Conservation (phyloP, 2,888 invertebrate genomes). For the Alsophila aescularia region DNA sequence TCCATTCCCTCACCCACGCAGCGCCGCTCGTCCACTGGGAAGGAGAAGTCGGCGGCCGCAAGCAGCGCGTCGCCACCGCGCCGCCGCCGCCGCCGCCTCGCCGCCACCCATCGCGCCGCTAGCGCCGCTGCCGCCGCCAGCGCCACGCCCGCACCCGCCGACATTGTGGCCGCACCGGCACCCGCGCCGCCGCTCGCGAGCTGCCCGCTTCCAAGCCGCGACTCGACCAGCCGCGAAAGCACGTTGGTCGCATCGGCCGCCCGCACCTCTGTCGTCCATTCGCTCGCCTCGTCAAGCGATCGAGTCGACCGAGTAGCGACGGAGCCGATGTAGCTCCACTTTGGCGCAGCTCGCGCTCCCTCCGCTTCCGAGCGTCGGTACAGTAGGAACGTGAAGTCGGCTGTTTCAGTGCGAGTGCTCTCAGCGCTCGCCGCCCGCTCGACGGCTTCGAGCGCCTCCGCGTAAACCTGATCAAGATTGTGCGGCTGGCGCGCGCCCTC, state of each 20-base stretch:
- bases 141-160: slow-evolving; percentile 29
- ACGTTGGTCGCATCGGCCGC: slow-evolving; percentile 40
- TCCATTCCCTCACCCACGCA: slow-evolving; percentile 89
- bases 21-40: slow-evolving; percentile 63
- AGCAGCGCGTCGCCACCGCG: slow-evolving; percentile 43
- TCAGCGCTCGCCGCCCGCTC: slow-evolving; percentile 28
- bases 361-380: slow-evolving; percentile 41
- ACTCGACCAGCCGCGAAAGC: slow-evolving; percentile 33
- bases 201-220: slow-evolving; percentile 15
- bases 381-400: slow-evolving; percentile 42
- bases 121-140: slow-evolving; percentile 35
- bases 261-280: slow-evolving; percentile 44
- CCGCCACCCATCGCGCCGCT: slow-evolving; percentile 34
- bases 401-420: slow-evolving; percentile 31
- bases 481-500: slow-evolving; percentile 3
- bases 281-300: slow-evolving; percentile 40
- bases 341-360: neutral
- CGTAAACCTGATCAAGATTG: slow-evolving; percentile 22
- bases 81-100: slow-evolving; percentile 18
- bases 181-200: slow-evolving; percentile 27
- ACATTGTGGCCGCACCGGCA: slow-evolving; percentile 18
- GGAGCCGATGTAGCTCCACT: slow-evolving; percentile 48
- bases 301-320: slow-evolving; percentile 43
- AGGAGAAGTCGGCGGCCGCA: slow-evolving; percentile 50
- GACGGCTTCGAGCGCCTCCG: slow-evolving; percentile 24